Evolutionary conservation across 2,113 vertebrate species (phyloP).

Genomic region (Columbina picui): DNA sequence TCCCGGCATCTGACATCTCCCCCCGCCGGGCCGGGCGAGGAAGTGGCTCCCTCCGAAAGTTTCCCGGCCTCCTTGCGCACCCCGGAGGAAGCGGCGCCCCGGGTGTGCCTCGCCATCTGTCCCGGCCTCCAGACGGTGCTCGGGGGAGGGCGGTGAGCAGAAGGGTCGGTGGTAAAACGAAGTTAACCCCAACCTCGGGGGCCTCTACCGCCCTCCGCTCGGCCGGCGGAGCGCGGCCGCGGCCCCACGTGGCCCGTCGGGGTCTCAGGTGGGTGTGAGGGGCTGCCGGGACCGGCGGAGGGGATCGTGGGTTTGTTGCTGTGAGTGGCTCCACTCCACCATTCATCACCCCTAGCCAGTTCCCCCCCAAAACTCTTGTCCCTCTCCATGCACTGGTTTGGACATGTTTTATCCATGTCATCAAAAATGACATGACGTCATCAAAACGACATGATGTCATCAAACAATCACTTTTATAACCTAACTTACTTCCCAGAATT

Average conservation of each 20-base stretch:
- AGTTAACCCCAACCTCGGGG: neutral
- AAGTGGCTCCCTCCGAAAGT: neutral
- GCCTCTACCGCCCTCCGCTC: neutral
- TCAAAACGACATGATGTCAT: neutral
- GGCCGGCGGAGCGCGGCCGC: neutral
- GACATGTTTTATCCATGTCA: neutral
- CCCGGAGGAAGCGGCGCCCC: neutral
- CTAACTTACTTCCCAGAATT: neutral
- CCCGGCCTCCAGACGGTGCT: neutral
- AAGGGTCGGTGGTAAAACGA: neutral
- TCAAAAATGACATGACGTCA: neutral
- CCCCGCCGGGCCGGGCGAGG: neutral
- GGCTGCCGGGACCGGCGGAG: too few relatives aligned
- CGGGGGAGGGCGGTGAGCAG: neutral
- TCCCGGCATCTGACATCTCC: neutral
- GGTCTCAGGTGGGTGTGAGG: neutral
- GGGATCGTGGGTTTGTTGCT: neutral
- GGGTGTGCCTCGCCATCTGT: neutral
- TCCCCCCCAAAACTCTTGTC: too few relatives aligned
- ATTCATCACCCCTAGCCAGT: neutral
- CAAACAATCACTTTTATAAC: neutral
- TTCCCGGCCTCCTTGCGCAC: neutral
- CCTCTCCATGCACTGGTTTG: neutral
- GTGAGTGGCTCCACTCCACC: rapidly evolving
- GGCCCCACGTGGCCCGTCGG: too few relatives aligned